Evolutionary conservation across 1,140 invertebrate genomes (phyloP), one percentile per base, ranked within the genome.

Genomic region (Choristoneura fumiferana): DNA sequence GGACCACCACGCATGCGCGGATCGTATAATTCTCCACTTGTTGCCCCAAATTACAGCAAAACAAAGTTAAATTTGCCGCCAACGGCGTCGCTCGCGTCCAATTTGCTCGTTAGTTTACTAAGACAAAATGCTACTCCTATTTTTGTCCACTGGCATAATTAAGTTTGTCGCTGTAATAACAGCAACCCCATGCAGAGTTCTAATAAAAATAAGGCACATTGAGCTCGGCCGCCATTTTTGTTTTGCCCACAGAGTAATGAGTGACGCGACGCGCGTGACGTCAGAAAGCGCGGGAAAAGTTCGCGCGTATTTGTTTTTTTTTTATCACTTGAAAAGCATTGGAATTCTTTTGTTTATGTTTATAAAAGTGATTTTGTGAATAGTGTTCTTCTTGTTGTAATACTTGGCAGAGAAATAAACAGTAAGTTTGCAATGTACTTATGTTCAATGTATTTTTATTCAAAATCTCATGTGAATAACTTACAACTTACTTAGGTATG

Each of bases 1-100:
- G 67, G 79, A 78, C 77, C 81, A 86, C 83, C 78, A 76, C 81
- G 84, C 82, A 87, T 87, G 84, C 84, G 81, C 78, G 79, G 72
- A 75, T 76, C 65, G 45, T 67, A 74, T 84, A 87, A 83, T 85
- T 72, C 61, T 58, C 60, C 76, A 79, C 78, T 81, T 82, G 71
- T 75, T 76, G 74, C 73, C 73, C 80, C 60, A 82, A 84, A 83
- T 83, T 77, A 81, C 65, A 70, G 60, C 58, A 6, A 10, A 2
- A 33, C 43, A 29, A 49, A 29, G 4, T 49, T 49, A 49, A 22
- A 6, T 13, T 5, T 49, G 4, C 22, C n/a, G 22, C 18, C 18
- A 29, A 13, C 1, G 6, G 15, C 18, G 43, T 17, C 43, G 43
- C 18, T n/a, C 17, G 6, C 18, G 4, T 6, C 43, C n/a, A 12